These are phyloP conservation scores for Hippocampus barbouri DNA, from an alignment of 2,113 vertebrate species.

Conservation along the genomic window DNA sequence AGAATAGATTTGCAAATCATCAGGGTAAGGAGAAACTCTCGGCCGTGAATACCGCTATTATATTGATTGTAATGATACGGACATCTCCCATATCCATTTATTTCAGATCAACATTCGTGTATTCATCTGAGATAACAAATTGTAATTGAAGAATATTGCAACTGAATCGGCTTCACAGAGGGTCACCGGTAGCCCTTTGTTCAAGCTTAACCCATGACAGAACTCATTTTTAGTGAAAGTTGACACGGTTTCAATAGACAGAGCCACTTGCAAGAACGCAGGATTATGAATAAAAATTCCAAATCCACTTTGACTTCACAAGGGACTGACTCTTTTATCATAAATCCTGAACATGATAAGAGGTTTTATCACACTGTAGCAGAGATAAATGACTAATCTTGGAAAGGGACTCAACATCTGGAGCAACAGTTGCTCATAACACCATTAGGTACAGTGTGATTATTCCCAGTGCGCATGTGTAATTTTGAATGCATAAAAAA, in stretches of 20 bases:
- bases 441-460: neutral
- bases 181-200: conserved; percentile 15
- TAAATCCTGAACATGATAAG: conserved; percentile 21
- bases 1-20: conserved; percentile 43
- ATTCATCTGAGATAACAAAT: conserved; percentile 29
- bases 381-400: neutral
- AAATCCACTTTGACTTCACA: conserved; percentile 7
- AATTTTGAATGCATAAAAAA: conserved; percentile 50
- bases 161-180: conserved; percentile 2
- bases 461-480: conserved; percentile 31
- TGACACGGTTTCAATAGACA: conserved; percentile 1
- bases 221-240: conserved; percentile 6
- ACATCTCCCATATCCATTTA: conserved; percentile 26
- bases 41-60: conserved; percentile 39
- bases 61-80: conserved; percentile 34
- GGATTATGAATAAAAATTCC: conserved; percentile 9
- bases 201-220: conserved; percentile 13
- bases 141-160: conserved; percentile 28
- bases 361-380: conserved; percentile 16
- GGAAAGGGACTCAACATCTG: neutral
- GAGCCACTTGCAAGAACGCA: neutral
- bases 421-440: conserved; percentile 1
- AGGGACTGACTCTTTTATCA: conserved; percentile 22
- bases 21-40: conserved; percentile 29
- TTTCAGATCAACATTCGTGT: conserved; percentile 30